phyloP scores from a whole-genome alignment of 1,140 invertebrate species.

The Meteorus sp. region DNA sequence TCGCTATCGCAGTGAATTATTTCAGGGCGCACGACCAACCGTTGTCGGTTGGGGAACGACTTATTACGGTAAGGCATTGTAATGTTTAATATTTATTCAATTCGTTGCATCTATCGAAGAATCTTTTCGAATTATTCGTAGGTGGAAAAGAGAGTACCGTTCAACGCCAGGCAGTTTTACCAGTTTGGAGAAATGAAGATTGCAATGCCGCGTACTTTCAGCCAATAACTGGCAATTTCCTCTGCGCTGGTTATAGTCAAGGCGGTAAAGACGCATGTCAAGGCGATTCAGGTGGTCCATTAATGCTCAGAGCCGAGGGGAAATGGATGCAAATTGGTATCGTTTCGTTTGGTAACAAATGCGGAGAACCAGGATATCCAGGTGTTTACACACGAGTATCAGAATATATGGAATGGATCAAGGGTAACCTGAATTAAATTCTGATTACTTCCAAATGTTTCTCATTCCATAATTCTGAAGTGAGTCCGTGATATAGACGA shows the following conservation, averaged over 20 bases:
- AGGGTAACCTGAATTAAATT: conserved; percentile 49
- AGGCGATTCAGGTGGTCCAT: conserved; percentile 74
- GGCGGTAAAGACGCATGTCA: conserved; percentile 93
- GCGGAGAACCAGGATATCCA: conserved; percentile 83
- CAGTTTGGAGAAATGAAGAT: conserved; percentile 89
- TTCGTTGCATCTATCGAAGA: no score
- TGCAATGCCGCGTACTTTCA: conserved; percentile 90
- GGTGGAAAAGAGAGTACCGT: conserved; percentile 81
- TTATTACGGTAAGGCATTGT: conserved; percentile 72
- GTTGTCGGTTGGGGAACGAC: conserved; percentile 93
- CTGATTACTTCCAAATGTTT: conserved; percentile 1
- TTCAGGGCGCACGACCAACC: conserved; percentile 75
- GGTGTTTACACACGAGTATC: conserved; percentile 76
- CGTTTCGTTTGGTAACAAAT: conserved; percentile 90
- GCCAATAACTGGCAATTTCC: conserved; percentile 85
- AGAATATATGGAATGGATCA: conserved; percentile 66
- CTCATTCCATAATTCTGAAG: no score
- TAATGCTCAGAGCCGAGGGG: conserved; percentile 76
- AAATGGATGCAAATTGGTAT: conserved; percentile 86
- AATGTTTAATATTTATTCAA: conserved; percentile 6
- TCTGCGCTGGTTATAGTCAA: conserved; percentile 88
- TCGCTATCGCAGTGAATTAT: conserved; percentile 61
- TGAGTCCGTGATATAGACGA: no score
- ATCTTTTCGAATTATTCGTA: conserved; percentile 39
- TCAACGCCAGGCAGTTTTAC: conserved; percentile 80